Percentiles rank a stretch among this genome's conserved stretches.
These are phyloP conservation scores for chimpanzee (Pan troglodytes) DNA, from an alignment of 2,113 vertebrate species.

Conservation along the genomic window NHGRI_mPanTro3-v2.1_pri NC_072403.2:138708001-138708500, in stretches of 20 bases:
- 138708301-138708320: not conserved
- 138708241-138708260: not conserved
- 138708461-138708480: not conserved
- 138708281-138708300: not conserved
- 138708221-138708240: not conserved
- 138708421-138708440: not conserved
- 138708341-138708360: not conserved
- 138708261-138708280: not conserved
- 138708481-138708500: not conserved
- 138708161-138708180: conserved; percentile 65
- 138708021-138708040: conserved; percentile 35
- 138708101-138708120: conserved; percentile 61
- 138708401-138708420: not conserved
- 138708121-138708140: conserved; percentile 39
- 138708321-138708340: not conserved
- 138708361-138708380: not conserved
- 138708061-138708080: not conserved
- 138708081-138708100: conserved; percentile 27
- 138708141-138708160: conserved; percentile 64
- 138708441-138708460: not conserved
- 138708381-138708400: not conserved
- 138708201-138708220: not conserved
- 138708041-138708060: conserved; percentile 37
- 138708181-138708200: conserved; percentile 48
- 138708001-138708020: conserved; percentile 32